A percentile compares a stretch with the other conserved stretches of the same genome.
phyloP scores from a whole-genome alignment of 2,797 vertebrate genomes.

The Halcyon smyrnensis region DNA sequence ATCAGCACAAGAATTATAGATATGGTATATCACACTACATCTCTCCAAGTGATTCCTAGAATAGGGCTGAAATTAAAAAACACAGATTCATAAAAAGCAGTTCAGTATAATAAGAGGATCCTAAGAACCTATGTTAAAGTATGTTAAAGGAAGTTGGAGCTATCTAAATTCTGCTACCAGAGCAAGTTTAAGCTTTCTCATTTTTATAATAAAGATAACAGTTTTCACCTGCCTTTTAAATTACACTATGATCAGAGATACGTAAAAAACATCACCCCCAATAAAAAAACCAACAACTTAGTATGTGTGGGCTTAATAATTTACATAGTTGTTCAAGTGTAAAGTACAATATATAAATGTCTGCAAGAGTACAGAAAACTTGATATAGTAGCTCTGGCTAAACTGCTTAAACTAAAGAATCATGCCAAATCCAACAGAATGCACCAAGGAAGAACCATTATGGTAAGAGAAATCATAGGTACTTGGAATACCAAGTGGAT shows the following conservation, averaged over 20 bases:
- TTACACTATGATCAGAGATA: not conserved
- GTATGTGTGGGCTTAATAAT: not conserved
- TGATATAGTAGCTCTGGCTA: not conserved
- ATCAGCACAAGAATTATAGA: not conserved
- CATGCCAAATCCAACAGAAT: constrained; percentile 20
- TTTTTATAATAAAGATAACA: not conserved
- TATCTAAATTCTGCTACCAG: not conserved
- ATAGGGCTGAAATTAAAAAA: not conserved
- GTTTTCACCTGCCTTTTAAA: not conserved
- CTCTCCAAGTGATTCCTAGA: not conserved
- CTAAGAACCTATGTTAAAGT: not conserved
- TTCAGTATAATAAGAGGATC: not conserved
- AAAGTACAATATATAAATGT: not conserved
- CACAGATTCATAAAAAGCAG: not conserved
- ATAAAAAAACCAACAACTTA: not conserved
- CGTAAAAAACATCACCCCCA: not conserved
- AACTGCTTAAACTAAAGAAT: constrained; percentile 12
- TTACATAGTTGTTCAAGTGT: not conserved
- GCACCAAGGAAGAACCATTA: constrained; percentile 33
- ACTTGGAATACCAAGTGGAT: constrained; percentile 20
- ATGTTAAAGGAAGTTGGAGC: not conserved
- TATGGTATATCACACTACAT: not conserved
- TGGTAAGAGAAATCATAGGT: constrained; percentile 12
- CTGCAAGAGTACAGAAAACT: constrained; percentile 1
- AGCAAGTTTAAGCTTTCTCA: not conserved